These are phyloP conservation scores for Aplodontia rufa DNA, from an alignment of 2,113 vertebrate species.

Conservation along the genomic window DNA sequence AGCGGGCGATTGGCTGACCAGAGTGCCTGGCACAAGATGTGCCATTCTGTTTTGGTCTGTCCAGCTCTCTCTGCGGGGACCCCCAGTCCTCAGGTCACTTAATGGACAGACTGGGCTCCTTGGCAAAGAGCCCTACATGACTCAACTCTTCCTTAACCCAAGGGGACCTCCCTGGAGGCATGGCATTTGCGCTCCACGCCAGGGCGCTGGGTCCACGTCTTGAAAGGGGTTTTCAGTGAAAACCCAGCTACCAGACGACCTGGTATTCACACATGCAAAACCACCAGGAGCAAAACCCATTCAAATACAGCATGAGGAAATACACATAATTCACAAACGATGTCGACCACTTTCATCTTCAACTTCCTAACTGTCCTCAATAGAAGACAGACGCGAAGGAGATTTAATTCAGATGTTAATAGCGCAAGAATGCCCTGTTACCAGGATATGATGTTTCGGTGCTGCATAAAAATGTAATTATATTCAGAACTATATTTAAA, in stretches of 20 bases:
- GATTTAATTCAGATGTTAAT: conserved; percentile 79
- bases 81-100: neutral
- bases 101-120: neutral
- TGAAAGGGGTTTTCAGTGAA: conserved; percentile 18
- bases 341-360: conserved; percentile 78
- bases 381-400: conserved; percentile 78
- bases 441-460: conserved; percentile 79
- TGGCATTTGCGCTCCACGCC: neutral
- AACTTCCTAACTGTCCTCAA: conserved; percentile 75
- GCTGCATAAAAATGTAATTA: conserved; percentile 79
- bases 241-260: conserved; percentile 29
- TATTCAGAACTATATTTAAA: conserved; percentile 80
- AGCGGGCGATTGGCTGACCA: neutral
- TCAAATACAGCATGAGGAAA: conserved; percentile 72
- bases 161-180: neutral
- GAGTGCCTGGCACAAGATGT: rapidly evolving
- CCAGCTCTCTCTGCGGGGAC: neutral
- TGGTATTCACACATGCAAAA: conserved; percentile 68
- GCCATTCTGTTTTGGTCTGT: neutral
- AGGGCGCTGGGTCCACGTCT: neutral
- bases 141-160: neutral
- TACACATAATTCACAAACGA: conserved; percentile 78
- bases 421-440: conserved; percentile 63
- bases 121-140: neutral
- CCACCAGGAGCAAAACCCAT: conserved; percentile 76